Base-by-base conservation (phyloP, 2,888 invertebrate species). In the Agrypnus murinus region DNA sequence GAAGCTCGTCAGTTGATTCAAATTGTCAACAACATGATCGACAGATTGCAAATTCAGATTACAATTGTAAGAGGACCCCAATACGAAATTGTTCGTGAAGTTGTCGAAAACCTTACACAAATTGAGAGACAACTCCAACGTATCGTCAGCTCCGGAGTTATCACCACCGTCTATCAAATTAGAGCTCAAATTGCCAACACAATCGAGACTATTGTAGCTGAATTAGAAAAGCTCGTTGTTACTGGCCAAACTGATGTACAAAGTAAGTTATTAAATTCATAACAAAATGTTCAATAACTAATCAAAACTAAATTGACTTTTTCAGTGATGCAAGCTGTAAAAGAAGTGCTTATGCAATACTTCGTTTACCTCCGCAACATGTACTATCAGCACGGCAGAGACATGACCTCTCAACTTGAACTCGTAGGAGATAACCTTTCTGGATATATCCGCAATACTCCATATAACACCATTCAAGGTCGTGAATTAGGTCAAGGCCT, bases 111-210 rank as follows among this genome's bases (percentile, higher is more conserved):
- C 38, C 46, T 65, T 14, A 65, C 45, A 25, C 45, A 19, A 36
- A 57, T 65, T 14, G 32, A 19, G n/a, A 15, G 10, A 1, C 31
- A 65, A 25, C 55, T 65, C 19, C 17, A 14, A 19, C 46, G 46
- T 19, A 8, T 65, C 12, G 57, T 58, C 14, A 53, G 25, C 57
- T 45, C 57, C 2, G 65, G 45, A 15, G 57, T 14, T 25, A 32
- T 57, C 31, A 25, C 38, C 38, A 38, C 34, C n/a, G 58, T 65
- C 12, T 58, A 65, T 36, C 58, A 57, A 58, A 57, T 65, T 6
- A 65, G 17, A 15, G 36, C 32, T 6, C 65, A 58, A 25, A 12
- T 45, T 34, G 45, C 15, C 9, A 31, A 19, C 9, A 8, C 10
- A 32, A 57, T 65, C 57, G 45, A 58, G 15, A 36, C 14, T 4